Evolutionary conservation across 2,888 invertebrate genomes (phyloP).

Genomic region (Thymelicus acteon): DNA sequence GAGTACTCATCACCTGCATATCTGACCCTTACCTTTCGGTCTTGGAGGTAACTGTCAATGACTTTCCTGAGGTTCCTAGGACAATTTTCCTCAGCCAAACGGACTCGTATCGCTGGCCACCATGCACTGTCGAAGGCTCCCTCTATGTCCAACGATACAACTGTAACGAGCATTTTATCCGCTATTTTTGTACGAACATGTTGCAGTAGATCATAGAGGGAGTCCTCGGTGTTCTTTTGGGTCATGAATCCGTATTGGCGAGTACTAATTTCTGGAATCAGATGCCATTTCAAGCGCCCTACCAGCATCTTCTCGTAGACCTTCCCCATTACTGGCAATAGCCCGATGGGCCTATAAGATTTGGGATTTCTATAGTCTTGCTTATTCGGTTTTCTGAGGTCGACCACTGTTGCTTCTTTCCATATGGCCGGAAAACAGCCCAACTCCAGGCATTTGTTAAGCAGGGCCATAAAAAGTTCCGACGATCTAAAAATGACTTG

Average conservation of each 20-base stretch:
- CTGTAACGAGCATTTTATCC: no score
- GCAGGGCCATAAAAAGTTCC: background rate
- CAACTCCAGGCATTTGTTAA: constrained; percentile 26
- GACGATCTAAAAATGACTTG: background rate
- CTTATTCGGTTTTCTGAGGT: constrained; percentile 29
- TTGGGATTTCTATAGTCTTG: constrained; percentile 30
- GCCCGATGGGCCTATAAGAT: constrained; percentile 37
- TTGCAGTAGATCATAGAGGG: constrained; percentile 11
- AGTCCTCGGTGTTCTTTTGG: constrained; percentile 19
- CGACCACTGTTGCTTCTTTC: constrained; percentile 12
- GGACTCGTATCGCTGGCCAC: no score
- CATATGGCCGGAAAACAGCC: background rate
- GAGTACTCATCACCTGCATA: background rate
- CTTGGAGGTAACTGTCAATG: background rate
- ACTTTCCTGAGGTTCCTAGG: no score
- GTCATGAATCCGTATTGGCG: constrained; percentile 29
- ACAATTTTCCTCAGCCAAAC: no score
- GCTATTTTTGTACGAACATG: constrained; percentile 9
- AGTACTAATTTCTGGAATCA: no score
- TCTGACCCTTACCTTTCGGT: background rate
- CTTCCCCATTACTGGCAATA: constrained; percentile 38
- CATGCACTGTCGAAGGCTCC: no score
- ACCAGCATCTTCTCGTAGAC: constrained; percentile 38
- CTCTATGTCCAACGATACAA: no score
- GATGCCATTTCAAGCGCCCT: constrained; percentile 14